Conservation (phyloP, 1,140 invertebrate genomes). For the Lanistes nyassanus region DNA sequence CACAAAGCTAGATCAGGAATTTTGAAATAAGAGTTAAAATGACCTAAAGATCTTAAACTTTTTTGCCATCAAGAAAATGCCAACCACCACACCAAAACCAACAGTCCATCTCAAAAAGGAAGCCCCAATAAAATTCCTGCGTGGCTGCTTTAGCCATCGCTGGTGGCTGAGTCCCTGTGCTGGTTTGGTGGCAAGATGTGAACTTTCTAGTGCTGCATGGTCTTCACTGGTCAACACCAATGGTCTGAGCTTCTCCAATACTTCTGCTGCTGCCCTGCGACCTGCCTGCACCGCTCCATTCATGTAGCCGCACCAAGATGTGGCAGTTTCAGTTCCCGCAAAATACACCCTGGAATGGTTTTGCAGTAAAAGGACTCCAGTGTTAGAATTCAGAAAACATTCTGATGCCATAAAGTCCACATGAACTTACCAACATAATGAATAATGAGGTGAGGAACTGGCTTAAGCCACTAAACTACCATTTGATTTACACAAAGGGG, state of each 20-base stretch:
- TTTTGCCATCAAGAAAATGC: neutral
- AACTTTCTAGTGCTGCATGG: slow-evolving; percentile 9
- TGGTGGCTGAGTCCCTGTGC: slow-evolving; percentile 17
- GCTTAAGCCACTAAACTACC: no score
- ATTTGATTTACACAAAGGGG: no score
- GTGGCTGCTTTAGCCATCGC: slow-evolving; percentile 11
- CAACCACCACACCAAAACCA: slow-evolving; percentile 10
- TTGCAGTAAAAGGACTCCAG: no score
- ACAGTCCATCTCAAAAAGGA: slow-evolving; percentile 9
- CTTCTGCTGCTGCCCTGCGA: slow-evolving; percentile 61
- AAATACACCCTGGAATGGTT: slow-evolving; percentile 60
- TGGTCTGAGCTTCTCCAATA: slow-evolving; percentile 49
- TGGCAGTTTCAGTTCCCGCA: slow-evolving; percentile 67
- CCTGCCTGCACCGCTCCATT: slow-evolving; percentile 68
- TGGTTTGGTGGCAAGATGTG: slow-evolving; percentile 9
- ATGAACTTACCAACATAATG: no score
- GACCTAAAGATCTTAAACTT: neutral
- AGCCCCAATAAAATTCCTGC: neutral
- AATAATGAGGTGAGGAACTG: no score
- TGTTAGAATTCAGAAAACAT: no score
- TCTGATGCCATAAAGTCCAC: no score
- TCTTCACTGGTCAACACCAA: slow-evolving; percentile 40
- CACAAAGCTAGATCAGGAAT: no score
- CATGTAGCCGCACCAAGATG: slow-evolving; percentile 66
- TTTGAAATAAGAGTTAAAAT: neutral